phyloP scores from a whole-genome alignment of 1,140 invertebrate genomes.

The Ephestia elutella region DNA sequence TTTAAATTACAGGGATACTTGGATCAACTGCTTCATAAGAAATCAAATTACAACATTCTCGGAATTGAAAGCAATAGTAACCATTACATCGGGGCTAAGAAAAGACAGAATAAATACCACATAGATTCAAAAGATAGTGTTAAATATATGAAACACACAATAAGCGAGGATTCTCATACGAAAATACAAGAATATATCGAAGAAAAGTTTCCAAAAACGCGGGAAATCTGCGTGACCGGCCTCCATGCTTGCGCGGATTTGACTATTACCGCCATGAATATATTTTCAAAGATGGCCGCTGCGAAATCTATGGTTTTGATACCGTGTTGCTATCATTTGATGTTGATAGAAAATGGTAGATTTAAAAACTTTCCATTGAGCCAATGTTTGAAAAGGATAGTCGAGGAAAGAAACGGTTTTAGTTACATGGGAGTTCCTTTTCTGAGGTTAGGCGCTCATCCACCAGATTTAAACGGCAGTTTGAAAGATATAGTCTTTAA shows the following conservation, averaged over 20 bases:
- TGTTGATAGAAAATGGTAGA: constrained; percentile 45
- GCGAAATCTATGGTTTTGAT: constrained; percentile 80
- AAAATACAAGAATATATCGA: constrained; percentile 64
- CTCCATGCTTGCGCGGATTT: constrained; percentile 91
- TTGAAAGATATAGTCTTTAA: constrained; percentile 73
- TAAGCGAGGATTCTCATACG: constrained; percentile 69
- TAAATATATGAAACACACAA: constrained; percentile 75
- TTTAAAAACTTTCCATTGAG: constrained; percentile 81
- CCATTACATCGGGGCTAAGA: constrained; percentile 78
- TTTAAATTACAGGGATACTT: constrained; percentile 80
- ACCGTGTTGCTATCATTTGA: constrained; percentile 91
- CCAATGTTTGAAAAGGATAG: constrained; percentile 49
- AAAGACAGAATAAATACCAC: constrained; percentile 76
- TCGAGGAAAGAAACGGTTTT: constrained; percentile 40
- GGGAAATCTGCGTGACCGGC: constrained; percentile 49
- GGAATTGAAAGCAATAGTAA: constrained; percentile 81
- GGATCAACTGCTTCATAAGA: constrained; percentile 79
- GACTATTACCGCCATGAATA: constrained; percentile 80
- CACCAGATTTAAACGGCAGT: constrained; percentile 69
- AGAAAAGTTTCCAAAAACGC: constrained; percentile 48
- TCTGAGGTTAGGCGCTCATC: constrained; percentile 78
- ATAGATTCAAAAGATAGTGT: constrained; percentile 70
- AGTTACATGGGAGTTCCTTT: constrained; percentile 77
- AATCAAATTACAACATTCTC: constrained; percentile 79
- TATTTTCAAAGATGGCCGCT: constrained; percentile 79